phyloP scores from a whole-genome alignment of 1,140 invertebrate genomes.

The Euborellia annulipes region DNA sequence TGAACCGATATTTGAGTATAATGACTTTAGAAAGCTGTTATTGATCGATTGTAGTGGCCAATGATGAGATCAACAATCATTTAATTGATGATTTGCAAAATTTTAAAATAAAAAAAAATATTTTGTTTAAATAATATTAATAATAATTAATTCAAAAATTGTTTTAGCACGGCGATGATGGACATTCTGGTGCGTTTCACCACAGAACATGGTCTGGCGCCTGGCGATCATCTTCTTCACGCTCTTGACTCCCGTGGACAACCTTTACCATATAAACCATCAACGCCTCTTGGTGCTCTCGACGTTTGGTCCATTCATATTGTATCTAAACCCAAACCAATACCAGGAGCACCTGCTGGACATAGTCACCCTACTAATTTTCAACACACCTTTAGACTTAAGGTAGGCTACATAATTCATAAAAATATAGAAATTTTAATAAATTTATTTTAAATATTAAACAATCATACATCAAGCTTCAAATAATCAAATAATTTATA shows the following conservation, averaged over 20 bases:
- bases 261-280: conserved; percentile 54
- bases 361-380: too few species aligned
- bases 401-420: too few species aligned
- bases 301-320: conserved; percentile 39
- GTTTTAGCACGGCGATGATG: conserved; percentile 64
- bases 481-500: not conserved
- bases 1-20: too few species aligned
- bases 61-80: not conserved
- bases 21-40: too few species aligned
- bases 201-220: conserved; percentile 52
- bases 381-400: conserved; percentile 57
- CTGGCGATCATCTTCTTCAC: conserved; percentile 54
- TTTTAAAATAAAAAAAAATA: not conserved
- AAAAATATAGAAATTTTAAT: too few species aligned
- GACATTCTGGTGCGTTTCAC: conserved; percentile 63
- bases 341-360: conserved; percentile 47
- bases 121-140: conserved; percentile 12
- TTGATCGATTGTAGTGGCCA: too few species aligned
- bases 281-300: conserved; percentile 56
- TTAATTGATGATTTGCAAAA: not conserved
- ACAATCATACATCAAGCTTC: not conserved
- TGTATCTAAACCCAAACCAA: conserved; percentile 37
- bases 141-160: too few species aligned
- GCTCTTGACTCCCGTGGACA: conserved; percentile 43
- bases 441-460: too few species aligned